phyloP scores from a whole-genome alignment of 2,113 vertebrate genomes.

The Pedionomus torquatus region DNA sequence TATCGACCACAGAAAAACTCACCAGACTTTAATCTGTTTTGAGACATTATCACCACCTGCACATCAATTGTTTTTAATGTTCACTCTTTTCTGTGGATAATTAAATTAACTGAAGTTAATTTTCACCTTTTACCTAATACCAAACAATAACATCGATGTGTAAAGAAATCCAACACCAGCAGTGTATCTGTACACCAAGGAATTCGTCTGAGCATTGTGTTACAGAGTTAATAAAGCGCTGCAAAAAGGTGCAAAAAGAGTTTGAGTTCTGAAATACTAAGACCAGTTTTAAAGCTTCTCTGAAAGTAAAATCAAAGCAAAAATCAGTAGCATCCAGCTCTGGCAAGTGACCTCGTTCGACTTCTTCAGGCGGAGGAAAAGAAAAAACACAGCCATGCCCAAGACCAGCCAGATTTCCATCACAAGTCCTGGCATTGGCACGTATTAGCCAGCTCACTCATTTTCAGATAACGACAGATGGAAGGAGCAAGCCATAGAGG shows the following conservation, averaged over 20 bases:
- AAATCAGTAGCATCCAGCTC: neutral
- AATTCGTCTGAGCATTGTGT: neutral
- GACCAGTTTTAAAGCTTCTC: neutral
- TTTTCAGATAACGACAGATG: neutral
- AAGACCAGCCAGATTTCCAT: neutral
- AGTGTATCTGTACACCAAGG: neutral
- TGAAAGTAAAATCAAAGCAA: neutral
- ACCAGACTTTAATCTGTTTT: neutral
- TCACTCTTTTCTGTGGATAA: neutral
- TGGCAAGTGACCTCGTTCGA: neutral
- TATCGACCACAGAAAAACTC: too few relatives aligned
- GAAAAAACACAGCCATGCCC: fast-evolving
- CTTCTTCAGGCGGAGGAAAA: neutral
- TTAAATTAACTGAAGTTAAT: neutral
- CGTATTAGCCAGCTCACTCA: neutral
- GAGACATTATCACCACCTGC: neutral
- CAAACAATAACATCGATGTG: neutral
- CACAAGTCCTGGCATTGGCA: fast-evolving
- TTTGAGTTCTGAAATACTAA: neutral
- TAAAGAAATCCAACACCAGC: neutral
- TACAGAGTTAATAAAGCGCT: neutral
- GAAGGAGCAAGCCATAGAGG: neutral
- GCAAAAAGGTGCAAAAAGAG: neutral
- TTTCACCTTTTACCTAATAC: neutral
- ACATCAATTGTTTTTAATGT: neutral